These are phyloP conservation scores for Drosophila varians DNA, from an alignment of 1,140 invertebrate genomes.

Conservation along the genomic window DNA sequence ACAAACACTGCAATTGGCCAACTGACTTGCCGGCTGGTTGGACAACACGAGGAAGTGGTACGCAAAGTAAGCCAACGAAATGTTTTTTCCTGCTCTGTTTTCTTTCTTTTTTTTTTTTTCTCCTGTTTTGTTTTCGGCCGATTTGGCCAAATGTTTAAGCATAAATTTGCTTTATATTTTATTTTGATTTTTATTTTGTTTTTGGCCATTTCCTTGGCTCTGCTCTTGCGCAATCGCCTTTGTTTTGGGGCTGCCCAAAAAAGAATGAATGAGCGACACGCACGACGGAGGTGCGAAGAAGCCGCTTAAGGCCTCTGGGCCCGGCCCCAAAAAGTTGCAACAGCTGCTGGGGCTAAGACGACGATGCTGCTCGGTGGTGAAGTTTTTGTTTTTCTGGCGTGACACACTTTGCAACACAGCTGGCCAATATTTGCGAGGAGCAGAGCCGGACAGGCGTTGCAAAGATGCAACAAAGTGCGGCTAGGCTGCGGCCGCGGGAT, in stretches of 20 bases:
- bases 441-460: conserved; percentile 1
- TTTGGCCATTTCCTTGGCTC: conserved; percentile 59
- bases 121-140: conserved; percentile 9
- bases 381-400: conserved; percentile 62
- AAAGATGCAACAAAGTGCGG: conserved; percentile 40
- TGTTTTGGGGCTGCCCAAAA: conserved; percentile 27
- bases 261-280: conserved; percentile 56
- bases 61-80: conserved; percentile 67
- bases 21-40: conserved; percentile 79
- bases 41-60: conserved; percentile 75
- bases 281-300: conserved; percentile 40
- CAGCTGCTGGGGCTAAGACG: conserved; percentile 38
- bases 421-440: conserved; percentile 55
- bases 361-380: conserved; percentile 22
- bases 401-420: conserved; percentile 58
- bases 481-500: conserved; percentile 16
- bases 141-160: conserved; percentile 50
- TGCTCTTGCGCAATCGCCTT: conserved; percentile 34
- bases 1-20: conserved; percentile 73
- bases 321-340: conserved; percentile 37
- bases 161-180: conserved; percentile 52
- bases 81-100: conserved; percentile 63
- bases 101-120: conserved; percentile 8
- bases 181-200: conserved; percentile 6
- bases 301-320: conserved; percentile 32